Conservation (phyloP, 2,113 vertebrate genomes). For the Tinamus guttatus region DNA sequence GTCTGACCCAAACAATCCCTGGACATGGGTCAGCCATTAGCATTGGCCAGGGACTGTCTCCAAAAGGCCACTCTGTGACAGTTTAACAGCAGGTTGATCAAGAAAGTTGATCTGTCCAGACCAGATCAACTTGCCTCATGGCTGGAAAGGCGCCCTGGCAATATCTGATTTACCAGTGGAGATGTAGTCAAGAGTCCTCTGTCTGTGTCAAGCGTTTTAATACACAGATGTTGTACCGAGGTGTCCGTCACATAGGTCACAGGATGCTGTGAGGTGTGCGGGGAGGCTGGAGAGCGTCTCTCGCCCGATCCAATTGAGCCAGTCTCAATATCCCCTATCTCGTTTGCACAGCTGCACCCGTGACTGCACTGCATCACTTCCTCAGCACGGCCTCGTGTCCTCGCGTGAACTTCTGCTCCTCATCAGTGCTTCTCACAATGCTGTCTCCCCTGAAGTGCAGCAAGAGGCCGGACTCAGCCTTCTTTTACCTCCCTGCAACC, state of each 20-base stretch:
- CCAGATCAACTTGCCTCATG: background rate
- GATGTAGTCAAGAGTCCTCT: background rate
- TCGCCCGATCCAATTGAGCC: background rate
- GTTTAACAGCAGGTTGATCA: too few species aligned
- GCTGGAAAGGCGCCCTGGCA: background rate
- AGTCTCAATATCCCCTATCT: background rate
- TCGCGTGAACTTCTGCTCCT: rapidly evolving
- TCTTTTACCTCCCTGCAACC: background rate
- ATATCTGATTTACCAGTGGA: background rate
- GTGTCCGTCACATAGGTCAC: background rate
- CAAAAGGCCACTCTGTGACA: background rate
- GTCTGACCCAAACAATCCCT: background rate
- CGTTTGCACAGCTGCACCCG: background rate
- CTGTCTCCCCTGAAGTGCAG: background rate
- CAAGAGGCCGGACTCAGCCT: background rate
- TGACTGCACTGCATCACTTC: rapidly evolving
- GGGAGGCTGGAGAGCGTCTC: background rate
- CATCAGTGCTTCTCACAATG: too few species aligned
- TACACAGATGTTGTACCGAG: background rate
- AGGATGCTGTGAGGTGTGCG: background rate
- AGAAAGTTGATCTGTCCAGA: background rate
- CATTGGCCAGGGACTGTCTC: background rate
- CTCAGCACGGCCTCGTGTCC: rapidly evolving
- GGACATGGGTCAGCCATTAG: background rate
- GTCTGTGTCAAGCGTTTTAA: background rate